Evolutionary conservation across 1,140 invertebrate species (phyloP), one percentile per base, ranked within the genome.

Genomic region (Drosophila bocki): DNA sequence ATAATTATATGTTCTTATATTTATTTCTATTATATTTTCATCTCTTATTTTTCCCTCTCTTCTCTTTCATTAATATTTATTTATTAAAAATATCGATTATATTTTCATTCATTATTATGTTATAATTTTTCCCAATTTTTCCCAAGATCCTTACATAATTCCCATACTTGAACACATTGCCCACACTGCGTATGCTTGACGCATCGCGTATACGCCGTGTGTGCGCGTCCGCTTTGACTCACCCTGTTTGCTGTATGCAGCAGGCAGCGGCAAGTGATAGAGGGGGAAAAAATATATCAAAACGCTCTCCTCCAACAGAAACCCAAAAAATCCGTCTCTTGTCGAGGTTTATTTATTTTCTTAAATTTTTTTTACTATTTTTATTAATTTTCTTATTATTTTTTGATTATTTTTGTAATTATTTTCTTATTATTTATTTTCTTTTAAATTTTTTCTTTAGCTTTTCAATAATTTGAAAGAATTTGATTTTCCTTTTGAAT

Each of bases 191-290:
- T 82, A 82, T 78, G 57, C 53, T 35, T 60, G 51, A 80, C 65
- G 59, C 70, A 70, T 82, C 44, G 63, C 75, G 80, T 62, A 80
- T 85, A 78, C 77, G 81, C 45, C 59, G 19, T 57, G 68, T 68
- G 33, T 41, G 29, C 35, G 19, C 29, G 35, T 39, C 26, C 39
- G 61, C 60, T 82, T 67, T 67, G 70, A 90, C 85, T 90, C 78
- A 90, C 85, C 85, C 85, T 85, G 78, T 80, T 85, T 90, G 85
- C 85, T 88, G 53, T 81, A 76, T 80, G 85, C 85, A 90, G 85
- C 85, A 90, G 85, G 85, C 85, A 90, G 85, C 85, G 71, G 63
- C 51, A 37, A 45, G 53, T 8, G 35, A 45, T 35, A 65, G 41
- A 59, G 56, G 68, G 45, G 42, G 53, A 44, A 67, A 56, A 41